Base-by-base conservation (phyloP, 1,140 invertebrate genomes). In the Littorina saxatilis region DNA sequence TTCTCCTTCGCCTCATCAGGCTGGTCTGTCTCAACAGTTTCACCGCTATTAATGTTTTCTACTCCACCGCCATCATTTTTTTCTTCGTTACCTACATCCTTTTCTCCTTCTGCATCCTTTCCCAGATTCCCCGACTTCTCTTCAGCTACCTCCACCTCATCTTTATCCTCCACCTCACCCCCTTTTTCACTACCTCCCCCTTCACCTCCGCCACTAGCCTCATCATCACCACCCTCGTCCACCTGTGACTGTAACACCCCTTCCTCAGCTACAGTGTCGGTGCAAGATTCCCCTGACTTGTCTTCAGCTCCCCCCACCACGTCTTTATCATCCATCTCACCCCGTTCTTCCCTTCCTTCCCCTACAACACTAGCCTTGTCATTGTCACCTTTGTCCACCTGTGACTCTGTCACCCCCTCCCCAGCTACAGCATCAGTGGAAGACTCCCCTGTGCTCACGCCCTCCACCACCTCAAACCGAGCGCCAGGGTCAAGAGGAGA, bases 71-170 rank as follows among this genome's bases (percentile, higher is more conserved):
- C 47, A 55, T 27, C 47, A 35, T 50, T 37, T 27, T 52, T 50
- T 35, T 39, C 37, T 58, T 37, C 37, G 32, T 4, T 47, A 29
- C 39, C 37, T 13, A 23, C 47, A 27, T n/a, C 29, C 27, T 7
- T 39, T 39, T 32, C 29, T 27, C 39, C 50, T 74, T 81, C 66
- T 32, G 32, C 15, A 11, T 82, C 39, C 61, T 39, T 61, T 61
- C 32, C 17, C 9, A 20, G 29, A 29, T 23, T 77, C 79, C 52
- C 81, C n/a, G 23, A 50, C 63, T 55, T 29, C 23, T 39, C 50
- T 40, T 47, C 52, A 39, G 23, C 55, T 72, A 32, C 39, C 23
- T 72, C 68, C 13, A 35, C 66, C n/a, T 78, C 79, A 76, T 4
- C 55, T 2, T 77, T 52, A 27, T 2, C 37, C 13, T 9, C 40